These are phyloP conservation scores for Phainopepla nitens DNA, from an alignment of 2,113 vertebrate species.

Conservation along the genomic window DNA sequence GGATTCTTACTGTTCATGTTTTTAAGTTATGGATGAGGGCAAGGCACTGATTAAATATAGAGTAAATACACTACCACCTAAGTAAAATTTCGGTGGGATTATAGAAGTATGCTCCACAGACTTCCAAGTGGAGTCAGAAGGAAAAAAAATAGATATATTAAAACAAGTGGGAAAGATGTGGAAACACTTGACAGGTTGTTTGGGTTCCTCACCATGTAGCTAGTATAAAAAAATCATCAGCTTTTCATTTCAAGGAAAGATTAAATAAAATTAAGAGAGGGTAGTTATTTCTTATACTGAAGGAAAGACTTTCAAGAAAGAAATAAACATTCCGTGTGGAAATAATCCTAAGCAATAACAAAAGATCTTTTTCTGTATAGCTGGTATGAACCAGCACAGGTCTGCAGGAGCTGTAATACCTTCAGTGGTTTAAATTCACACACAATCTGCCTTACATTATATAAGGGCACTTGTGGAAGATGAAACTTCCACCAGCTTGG, in stretches of 20 bases:
- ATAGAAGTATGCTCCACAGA: background rate
- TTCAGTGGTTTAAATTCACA: background rate
- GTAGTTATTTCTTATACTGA: background rate
- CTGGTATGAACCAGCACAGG: background rate
- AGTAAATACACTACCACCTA: background rate
- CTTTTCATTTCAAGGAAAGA: background rate
- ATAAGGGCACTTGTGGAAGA: background rate
- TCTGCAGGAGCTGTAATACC: background rate
- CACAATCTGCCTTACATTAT: background rate
- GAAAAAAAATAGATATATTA: background rate
- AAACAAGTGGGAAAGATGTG: background rate
- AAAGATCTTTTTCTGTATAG: background rate
- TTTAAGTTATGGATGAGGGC: background rate
- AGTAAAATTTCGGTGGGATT: background rate
- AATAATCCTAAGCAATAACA: slow-evolving; percentile 37
- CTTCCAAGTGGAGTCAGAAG: background rate
- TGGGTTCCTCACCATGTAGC: background rate
- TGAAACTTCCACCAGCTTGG: background rate
- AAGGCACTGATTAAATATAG: background rate
- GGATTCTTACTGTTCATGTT: background rate
- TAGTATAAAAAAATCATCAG: background rate
- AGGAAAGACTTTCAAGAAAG: background rate
- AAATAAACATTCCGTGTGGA: background rate
- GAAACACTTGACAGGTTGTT: background rate
- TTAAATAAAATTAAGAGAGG: background rate